These are phyloP conservation scores for Stomorhina lunata DNA, from an alignment of 2,888 invertebrate genomes.

Conservation along the genomic window DNA sequence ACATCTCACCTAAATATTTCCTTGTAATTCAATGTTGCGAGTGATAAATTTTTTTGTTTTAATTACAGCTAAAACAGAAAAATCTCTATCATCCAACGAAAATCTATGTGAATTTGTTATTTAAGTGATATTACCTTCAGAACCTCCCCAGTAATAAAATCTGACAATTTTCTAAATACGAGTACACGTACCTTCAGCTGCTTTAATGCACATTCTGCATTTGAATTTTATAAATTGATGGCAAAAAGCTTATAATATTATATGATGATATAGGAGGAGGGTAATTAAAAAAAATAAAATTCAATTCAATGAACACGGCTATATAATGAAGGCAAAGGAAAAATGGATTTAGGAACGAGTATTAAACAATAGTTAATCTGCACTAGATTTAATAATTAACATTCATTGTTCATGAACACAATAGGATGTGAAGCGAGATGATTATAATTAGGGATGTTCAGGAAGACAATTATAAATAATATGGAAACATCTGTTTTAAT, in stretches of 20 bases:
- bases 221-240: background rate
- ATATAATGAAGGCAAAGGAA: no score
- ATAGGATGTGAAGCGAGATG: no score
- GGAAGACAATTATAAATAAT: no score
- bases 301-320: conserved; percentile 20
- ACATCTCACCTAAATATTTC: background rate
- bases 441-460: background rate
- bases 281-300: conserved; percentile 37
- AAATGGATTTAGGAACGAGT: background rate
- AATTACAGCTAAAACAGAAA: conserved; percentile 20
- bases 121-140: background rate
- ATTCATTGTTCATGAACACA: conserved; percentile 24
- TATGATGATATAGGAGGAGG: no score
- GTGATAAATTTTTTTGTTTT: conserved; percentile 15
- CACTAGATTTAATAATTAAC: conserved; percentile 37
- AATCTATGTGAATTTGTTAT: background rate
- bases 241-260: background rate
- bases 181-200: background rate
- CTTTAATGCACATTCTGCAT: background rate
- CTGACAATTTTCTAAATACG: background rate
- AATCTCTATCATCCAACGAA: background rate
- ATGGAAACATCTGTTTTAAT: no score
- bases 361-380: conserved; percentile 38
- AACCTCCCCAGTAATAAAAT: background rate
- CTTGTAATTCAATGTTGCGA: conserved; percentile 8